phyloP scores from a whole-genome alignment of 2,113 vertebrate species.

The Mobula hypostoma region DNA sequence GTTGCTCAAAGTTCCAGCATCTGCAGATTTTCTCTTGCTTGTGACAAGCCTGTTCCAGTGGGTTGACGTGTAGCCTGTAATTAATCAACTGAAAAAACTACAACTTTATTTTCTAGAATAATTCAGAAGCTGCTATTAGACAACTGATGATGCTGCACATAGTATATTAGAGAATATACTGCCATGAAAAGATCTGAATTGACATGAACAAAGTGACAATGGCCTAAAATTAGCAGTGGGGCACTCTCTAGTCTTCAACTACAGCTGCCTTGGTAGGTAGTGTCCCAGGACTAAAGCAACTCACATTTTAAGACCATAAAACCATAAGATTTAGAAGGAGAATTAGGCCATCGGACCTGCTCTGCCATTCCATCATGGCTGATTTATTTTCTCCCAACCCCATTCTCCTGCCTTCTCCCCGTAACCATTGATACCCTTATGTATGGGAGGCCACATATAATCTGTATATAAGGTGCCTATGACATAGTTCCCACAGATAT shows the following conservation, averaged over 20 bases:
- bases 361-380: too few species aligned
- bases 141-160: neutral
- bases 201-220: neutral
- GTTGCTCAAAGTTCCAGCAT: too few species aligned
- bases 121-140: too few species aligned
- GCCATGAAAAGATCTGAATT: neutral
- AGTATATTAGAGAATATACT: neutral
- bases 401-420: too few species aligned
- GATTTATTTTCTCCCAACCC: too few species aligned
- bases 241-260: neutral
- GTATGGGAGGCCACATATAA: neutral
- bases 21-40: too few species aligned
- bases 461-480: neutral
- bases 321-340: too few species aligned
- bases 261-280: neutral
- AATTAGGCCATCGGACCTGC: too few species aligned
- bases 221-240: neutral
- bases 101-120: neutral
- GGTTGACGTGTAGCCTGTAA: neutral
- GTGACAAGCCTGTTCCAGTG: neutral
- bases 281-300: neutral
- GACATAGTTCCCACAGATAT: neutral
- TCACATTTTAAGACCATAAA: neutral
- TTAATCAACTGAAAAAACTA: neutral
- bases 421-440: too few species aligned